These are phyloP conservation scores for Pseudomyrmex sp. DNA, from an alignment of 1,140 invertebrate genomes.

Conservation along the genomic window DNA sequence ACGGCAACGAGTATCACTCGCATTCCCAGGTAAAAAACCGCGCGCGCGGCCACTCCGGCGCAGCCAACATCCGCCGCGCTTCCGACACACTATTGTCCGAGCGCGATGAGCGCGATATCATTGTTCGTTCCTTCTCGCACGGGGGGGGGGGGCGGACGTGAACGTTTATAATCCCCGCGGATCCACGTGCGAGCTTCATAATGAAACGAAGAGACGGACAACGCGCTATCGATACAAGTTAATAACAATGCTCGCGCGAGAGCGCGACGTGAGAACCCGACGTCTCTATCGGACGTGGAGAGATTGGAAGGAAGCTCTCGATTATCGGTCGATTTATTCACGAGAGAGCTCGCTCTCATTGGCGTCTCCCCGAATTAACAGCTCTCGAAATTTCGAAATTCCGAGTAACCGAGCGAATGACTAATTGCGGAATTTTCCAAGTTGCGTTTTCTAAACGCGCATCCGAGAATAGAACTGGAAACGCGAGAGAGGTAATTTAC, in stretches of 20 bases:
- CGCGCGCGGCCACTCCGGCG: no score
- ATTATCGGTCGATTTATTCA: no score
- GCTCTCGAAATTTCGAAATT: no score
- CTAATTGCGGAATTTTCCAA: no score
- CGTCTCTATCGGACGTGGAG: background rate
- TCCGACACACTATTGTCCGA: slow-evolving; percentile 25
- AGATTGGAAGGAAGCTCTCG: background rate
- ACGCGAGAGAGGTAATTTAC: background rate
- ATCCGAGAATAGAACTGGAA: no score
- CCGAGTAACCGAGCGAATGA: no score
- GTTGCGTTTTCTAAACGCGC: no score
- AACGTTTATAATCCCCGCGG: slow-evolving; percentile 17
- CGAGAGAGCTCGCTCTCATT: no score
- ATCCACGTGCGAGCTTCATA: slow-evolving; percentile 37
- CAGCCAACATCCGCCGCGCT: no score
- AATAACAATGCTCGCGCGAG: background rate
- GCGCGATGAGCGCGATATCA: slow-evolving; percentile 34
- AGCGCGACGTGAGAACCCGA: background rate
- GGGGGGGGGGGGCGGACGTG: background rate
- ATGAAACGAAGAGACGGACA: background rate
- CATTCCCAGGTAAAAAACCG: slow-evolving; percentile 84
- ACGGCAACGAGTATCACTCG: slow-evolving; percentile 85
- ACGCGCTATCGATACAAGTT: slow-evolving; percentile 11
- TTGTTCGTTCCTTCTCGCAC: slow-evolving; percentile 28
- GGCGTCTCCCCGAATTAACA: no score